These are phyloP conservation scores for Callyntrura guangdongensis DNA, from an alignment of 2,888 invertebrate genomes.

Conservation along the genomic window DNA sequence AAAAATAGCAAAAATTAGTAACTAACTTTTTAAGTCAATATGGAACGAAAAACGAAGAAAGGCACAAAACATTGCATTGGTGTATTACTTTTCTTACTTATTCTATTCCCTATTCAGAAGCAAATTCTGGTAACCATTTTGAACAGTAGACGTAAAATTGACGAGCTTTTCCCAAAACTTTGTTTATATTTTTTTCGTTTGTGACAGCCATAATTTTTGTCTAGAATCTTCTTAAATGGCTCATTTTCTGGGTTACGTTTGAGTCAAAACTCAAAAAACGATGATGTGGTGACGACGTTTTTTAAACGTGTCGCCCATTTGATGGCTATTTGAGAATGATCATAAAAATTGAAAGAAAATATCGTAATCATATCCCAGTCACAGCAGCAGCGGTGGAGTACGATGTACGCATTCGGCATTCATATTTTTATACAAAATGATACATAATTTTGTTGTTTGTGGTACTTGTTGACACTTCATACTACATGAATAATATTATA, in stretches of 20 bases:
- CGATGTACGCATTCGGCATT: no score
- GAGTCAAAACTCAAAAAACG: no score
- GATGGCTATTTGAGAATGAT: background rate
- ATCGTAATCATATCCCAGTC: no score
- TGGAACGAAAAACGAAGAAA: no score
- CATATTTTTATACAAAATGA: no score
- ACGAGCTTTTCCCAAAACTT: background rate
- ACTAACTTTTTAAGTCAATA: no score
- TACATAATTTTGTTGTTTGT: background rate
- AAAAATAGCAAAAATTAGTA: no score
- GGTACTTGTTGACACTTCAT: conserved; percentile 9
- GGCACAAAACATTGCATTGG: no score
- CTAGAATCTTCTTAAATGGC: background rate
- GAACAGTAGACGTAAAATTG: background rate
- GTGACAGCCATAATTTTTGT: background rate
- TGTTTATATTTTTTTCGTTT: conserved; percentile 7
- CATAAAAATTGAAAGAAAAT: conserved; percentile 35
- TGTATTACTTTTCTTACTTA: background rate
- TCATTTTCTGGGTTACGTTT: conserved; percentile 14
- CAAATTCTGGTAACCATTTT: background rate
- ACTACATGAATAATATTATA: no score
- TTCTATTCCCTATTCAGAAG: background rate
- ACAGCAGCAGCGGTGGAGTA: background rate
- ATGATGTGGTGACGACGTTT: background rate
- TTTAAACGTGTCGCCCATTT: background rate